These are phyloP conservation scores for Drosophila tanythrix DNA, from an alignment of 2,888 invertebrate species.

Conservation along the genomic window DNA sequence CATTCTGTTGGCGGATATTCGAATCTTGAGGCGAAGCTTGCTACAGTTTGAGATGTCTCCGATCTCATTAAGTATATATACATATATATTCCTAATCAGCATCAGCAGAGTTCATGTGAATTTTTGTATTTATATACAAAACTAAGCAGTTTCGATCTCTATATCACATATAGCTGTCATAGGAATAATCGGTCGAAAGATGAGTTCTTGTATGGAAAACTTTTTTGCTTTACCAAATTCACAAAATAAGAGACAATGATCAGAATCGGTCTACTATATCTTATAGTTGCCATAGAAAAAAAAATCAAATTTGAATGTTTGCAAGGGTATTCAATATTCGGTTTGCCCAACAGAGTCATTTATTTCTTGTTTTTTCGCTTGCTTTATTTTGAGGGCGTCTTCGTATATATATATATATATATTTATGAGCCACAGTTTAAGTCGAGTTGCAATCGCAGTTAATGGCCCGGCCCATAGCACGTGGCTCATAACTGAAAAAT, in stretches of 20 bases:
- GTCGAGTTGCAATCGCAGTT: constrained; percentile 9
- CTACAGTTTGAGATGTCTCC: background rate
- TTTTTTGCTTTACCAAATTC: too few species aligned
- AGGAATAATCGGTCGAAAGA: background rate
- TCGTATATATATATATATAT: background rate
- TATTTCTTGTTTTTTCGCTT: background rate
- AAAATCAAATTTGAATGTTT: background rate
- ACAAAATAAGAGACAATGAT: background rate
- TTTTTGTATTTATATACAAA: too few species aligned
- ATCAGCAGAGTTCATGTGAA: too few species aligned
- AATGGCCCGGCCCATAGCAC: constrained; percentile 43
- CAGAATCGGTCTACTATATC: background rate
- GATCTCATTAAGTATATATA: background rate
- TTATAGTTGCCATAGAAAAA: background rate
- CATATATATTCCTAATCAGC: background rate
- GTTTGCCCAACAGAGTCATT: background rate
- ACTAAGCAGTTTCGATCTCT: background rate
- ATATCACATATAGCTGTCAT: background rate
- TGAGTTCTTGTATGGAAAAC: background rate
- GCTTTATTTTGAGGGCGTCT: background rate
- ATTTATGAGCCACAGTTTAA: constrained; percentile 26
- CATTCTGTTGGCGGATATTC: background rate
- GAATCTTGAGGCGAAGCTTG: background rate
- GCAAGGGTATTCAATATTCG: background rate
- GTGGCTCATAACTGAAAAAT: constrained; percentile 42